phyloP scores from a whole-genome alignment of 2,797 vertebrate species.

The Microctenopoma stevenorrisi region DNA sequence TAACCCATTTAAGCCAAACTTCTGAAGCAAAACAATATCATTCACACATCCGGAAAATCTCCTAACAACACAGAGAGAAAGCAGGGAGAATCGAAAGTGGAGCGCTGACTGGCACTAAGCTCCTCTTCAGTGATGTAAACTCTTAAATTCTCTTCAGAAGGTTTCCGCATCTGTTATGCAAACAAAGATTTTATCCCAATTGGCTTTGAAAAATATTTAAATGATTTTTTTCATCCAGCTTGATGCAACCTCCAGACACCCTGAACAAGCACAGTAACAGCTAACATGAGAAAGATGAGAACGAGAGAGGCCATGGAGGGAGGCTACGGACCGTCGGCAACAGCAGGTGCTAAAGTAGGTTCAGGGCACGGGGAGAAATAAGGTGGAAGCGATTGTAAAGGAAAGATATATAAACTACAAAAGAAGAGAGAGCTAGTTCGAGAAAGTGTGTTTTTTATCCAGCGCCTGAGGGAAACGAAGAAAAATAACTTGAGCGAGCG shows the following conservation, averaged over 20 bases:
- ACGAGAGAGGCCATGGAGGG: neutral
- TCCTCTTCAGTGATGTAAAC: neutral
- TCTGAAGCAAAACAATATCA: too few relatives aligned
- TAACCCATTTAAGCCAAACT: neutral
- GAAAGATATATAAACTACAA: neutral
- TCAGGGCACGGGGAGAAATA: slow-evolving; percentile 2
- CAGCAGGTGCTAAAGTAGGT: neutral
- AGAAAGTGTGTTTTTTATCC: slow-evolving; percentile 19
- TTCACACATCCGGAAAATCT: neutral
- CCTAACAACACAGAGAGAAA: neutral
- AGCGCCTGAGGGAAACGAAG: slow-evolving; percentile 11
- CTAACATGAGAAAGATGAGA: neutral
- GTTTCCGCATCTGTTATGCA: neutral
- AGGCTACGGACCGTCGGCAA: slow-evolving; percentile 1
- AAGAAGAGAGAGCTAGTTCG: neutral
- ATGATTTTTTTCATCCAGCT: slow-evolving; percentile 5
- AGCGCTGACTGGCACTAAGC: neutral
- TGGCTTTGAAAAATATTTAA: slow-evolving; percentile 7
- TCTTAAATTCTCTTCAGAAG: neutral
- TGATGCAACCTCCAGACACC: slow-evolving; percentile 30
- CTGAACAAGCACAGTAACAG: slow-evolving; percentile 20
- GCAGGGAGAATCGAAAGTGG: neutral
- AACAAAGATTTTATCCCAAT: slow-evolving; percentile 3
- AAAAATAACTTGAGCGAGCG: slow-evolving; percentile 34
- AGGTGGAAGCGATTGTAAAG: slow-evolving; percentile 5